Conservation (phyloP, 2,797 vertebrate species). For the Chanos chanos region DNA sequence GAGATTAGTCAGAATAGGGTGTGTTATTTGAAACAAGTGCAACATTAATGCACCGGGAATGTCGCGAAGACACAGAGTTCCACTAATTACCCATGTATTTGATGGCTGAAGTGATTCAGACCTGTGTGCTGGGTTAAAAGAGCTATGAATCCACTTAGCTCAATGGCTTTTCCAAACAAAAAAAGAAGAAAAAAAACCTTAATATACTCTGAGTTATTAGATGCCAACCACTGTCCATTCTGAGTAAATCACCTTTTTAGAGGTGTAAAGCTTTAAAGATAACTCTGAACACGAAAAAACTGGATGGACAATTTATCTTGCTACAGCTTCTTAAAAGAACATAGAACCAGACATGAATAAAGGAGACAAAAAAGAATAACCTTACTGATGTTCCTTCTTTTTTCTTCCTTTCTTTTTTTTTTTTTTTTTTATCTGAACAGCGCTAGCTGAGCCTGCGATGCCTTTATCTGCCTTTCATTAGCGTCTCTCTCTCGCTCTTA, state of each 20-base stretch:
- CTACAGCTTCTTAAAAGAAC: slow-evolving; percentile 72
- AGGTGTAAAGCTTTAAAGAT: slow-evolving; percentile 62
- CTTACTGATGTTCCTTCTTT: slow-evolving; percentile 73
- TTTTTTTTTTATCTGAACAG: slow-evolving; percentile 56
- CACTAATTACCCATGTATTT: too few species aligned
- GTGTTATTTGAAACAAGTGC: too few species aligned
- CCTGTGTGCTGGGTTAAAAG: too few species aligned
- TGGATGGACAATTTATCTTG: slow-evolving; percentile 84
- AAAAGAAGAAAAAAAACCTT: too few species aligned
- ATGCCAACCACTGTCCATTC: slow-evolving; percentile 21
- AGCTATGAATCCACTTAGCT: too few species aligned
- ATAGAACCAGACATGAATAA: slow-evolving; percentile 61
- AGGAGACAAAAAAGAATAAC: slow-evolving; percentile 80
- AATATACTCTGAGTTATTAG: background rate
- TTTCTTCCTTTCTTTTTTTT: slow-evolving; percentile 10
- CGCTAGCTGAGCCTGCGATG: slow-evolving; percentile 83
- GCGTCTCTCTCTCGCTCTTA: slow-evolving; percentile 87
- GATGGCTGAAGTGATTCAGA: too few species aligned
- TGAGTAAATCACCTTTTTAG: slow-evolving; percentile 3
- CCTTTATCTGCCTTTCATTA: slow-evolving; percentile 99
- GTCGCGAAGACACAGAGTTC: too few species aligned
- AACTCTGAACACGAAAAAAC: slow-evolving; percentile 79
- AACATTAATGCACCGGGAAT: too few species aligned
- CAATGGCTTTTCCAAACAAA: too few species aligned
- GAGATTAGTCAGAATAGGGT: too few species aligned